Evolutionary conservation across 2,113 vertebrate species (phyloP), one percentile per base, ranked within the genome.

Genomic region (Diadophis punctatus): DNA sequence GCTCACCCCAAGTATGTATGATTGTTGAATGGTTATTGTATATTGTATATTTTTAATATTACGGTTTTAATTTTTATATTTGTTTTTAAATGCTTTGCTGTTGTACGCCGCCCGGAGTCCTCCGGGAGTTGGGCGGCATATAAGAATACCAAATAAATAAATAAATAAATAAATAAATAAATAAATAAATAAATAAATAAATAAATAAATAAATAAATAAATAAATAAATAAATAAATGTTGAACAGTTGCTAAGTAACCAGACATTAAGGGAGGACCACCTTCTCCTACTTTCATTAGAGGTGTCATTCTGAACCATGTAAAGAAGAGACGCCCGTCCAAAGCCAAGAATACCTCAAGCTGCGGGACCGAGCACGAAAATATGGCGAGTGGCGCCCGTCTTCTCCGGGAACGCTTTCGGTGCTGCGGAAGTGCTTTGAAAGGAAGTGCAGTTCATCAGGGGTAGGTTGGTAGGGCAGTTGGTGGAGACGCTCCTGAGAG

Each of bases 401-500:
- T 93, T 99, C 99, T 0, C 97, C 98, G 0, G 98, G 98, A 0
- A 97, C 98, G 89, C 98, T 99, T 96, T 99, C 99, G 0, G 99
- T 98, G 96, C 99, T 99, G 95, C 99, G 98, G 97, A 99, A 99
- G 96, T 99, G 99, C 96, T 98, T 99, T 96, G 99, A 99, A 94
- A 99, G 98, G 97, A 99, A 99, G 97, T 98, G 98, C 89, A 99
- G 98, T 97, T 99, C 99, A n/a, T 99, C 99, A 4, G 98, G 98
- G 0, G 99, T 99, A 39, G 99, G 99, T 94, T 99, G 99, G 98
- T 98, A 99, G 68, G 99, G 99, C 96, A 99, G 98, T 97, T 99
- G 99, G 97, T 99, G 99, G 93, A 99, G 98, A 4, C 98, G 98
- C 96, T 99, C 99, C 97, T 99, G 98, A 93, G 99, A 99, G 95